Evolutionary conservation across 92 coral and sea anemone genomes (phyloP).

Genomic region (Heliopora coerulea): DNA sequence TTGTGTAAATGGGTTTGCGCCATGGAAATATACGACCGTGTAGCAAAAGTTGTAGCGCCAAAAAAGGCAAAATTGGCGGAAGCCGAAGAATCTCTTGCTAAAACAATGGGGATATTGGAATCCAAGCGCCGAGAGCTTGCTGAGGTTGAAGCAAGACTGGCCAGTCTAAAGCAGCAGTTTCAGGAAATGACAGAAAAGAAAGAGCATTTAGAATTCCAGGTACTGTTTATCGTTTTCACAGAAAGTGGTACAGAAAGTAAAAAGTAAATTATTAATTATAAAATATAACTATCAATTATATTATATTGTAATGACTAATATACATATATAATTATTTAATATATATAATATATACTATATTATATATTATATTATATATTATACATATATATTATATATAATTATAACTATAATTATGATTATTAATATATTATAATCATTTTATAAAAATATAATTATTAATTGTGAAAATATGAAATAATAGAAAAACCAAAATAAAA

Average conservation of each 20-base stretch:
- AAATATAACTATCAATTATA: too few species aligned
- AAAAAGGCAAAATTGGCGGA: slow-evolving; percentile 91
- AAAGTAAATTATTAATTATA: too few species aligned
- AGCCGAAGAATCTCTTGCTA: slow-evolving; percentile 90
- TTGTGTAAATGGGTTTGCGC: slow-evolving; percentile 97
- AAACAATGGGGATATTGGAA: slow-evolving; percentile 88
- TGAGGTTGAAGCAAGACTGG: slow-evolving; percentile 94
- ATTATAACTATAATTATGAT: too few species aligned
- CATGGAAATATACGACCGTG: slow-evolving; percentile 97
- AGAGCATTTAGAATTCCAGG: slow-evolving; percentile 95
- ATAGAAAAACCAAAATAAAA: too few species aligned
- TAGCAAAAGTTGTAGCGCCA: slow-evolving; percentile 98
- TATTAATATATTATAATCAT: too few species aligned
- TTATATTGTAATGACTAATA: too few species aligned
- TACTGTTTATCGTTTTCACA: slow-evolving; percentile 2
- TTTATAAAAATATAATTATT: too few species aligned
- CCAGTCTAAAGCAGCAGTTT: slow-evolving; percentile 83
- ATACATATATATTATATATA: too few species aligned
- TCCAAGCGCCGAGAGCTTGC: slow-evolving; percentile 89
- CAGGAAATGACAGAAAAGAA: slow-evolving; percentile 97
- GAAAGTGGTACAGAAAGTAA: background rate
- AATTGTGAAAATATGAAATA: too few species aligned
- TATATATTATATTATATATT: too few species aligned
- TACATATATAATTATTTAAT: too few species aligned
- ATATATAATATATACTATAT: too few species aligned